Base-by-base conservation (phyloP, 2,113 vertebrate species). In the Eolophus roseicapilla region DNA sequence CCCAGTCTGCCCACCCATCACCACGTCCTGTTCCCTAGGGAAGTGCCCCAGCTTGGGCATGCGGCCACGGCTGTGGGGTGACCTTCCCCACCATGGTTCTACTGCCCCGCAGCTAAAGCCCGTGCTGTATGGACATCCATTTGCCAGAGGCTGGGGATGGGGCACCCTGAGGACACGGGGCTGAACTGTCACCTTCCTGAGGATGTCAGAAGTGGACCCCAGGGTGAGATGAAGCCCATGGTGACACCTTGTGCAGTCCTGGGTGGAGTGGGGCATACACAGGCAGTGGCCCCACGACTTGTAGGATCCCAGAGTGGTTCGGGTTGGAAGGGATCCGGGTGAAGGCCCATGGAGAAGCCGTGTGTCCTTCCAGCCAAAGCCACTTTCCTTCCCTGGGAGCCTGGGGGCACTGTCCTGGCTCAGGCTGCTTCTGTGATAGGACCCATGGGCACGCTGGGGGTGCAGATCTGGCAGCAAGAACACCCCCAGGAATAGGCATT, bases 261-360 rank as follows among this genome's bases (percentile, higher is more conserved):
- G 1, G 6, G 1, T 5, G 17, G 19, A 21, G 39, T 13, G 44
- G 59, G 49, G 19, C 39, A 27, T 1, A 6, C 33, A 24, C 7
- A 8, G 37, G 11, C 2, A 1, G 43, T 24, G 53, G 19, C 35
- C 19, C 33, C 0, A 0, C 2, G 7, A 10, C 17, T n/a, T 15
- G 21, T 59, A 24, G 57, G 9, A 21, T 59, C 57, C 57, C n/a
- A 23, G 57, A 16, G 13, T 24, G 21, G 33, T 59, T 35, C 10
- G 57, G 57, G 21, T 16, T 15, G n/a, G 33, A 35, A 59, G 33
- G 57, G 31, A 21, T 33, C 17, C 33, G 37, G 14, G 17, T 43
- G 35, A 78, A 47, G 4, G 24, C 13, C 24, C 23, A 6, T 31
- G 35, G 43, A 18, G 57, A 47, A 68, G 15, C 35, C 4, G 0